Conservation (phyloP, 2,888 invertebrate species). For the Macropis europaea region DNA sequence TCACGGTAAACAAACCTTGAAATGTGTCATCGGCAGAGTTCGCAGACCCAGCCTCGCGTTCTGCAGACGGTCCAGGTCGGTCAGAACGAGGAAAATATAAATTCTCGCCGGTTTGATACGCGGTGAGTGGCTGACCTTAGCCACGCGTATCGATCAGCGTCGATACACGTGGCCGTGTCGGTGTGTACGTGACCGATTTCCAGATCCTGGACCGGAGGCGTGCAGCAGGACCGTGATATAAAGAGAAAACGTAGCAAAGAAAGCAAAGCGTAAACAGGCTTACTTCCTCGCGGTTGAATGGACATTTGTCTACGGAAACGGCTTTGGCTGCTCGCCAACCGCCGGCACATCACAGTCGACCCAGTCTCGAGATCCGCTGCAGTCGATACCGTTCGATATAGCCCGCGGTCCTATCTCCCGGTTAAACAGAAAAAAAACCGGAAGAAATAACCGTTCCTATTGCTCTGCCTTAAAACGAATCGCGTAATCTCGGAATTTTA, state of each 20-base stretch:
- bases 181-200: slow-evolving; percentile 53
- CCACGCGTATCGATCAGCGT: slow-evolving; percentile 26
- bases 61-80: neutral
- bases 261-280: slow-evolving; percentile 63
- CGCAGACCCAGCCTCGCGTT: too few species aligned
- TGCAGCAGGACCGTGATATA: slow-evolving; percentile 24
- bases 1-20: too few species aligned
- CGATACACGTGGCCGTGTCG: neutral
- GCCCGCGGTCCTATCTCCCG: neutral
- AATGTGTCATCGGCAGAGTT: too few species aligned
- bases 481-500: slow-evolving; percentile 38
- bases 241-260: slow-evolving; percentile 55
- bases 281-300: slow-evolving; percentile 61
- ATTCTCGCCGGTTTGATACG: neutral
- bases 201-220: slow-evolving; percentile 19
- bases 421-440: slow-evolving; percentile 1
- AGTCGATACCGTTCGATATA: slow-evolving; percentile 56
- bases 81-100: neutral
- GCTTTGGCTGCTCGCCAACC: slow-evolving; percentile 80
- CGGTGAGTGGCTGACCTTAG: slow-evolving; percentile 26
- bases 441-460: neutral
- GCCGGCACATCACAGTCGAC: slow-evolving; percentile 79
- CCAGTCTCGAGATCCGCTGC: slow-evolving; percentile 48
- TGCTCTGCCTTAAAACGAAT: slow-evolving; percentile 15
- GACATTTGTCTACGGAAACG: slow-evolving; percentile 66